phyloP scores from a whole-genome alignment of 1,140 invertebrate genomes.

The Drosophila pectinifera region DNA sequence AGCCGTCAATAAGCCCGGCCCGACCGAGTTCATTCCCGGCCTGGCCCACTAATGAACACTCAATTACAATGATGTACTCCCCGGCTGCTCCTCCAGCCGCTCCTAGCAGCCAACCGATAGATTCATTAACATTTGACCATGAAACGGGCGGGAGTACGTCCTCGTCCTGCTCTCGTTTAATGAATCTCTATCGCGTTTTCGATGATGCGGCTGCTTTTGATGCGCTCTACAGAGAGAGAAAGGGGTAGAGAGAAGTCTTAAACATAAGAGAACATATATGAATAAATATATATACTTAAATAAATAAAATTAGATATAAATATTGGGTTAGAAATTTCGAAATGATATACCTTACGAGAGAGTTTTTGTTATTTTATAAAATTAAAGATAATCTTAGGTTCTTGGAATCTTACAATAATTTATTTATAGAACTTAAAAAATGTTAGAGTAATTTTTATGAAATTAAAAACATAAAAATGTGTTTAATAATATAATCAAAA shows the following conservation, averaged over 20 bases:
- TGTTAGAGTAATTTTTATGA: too few relatives aligned
- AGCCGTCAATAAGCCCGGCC: conserved; percentile 61
- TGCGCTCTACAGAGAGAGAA: conserved; percentile 17
- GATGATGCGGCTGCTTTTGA: conserved; percentile 64
- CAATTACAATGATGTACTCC: conserved; percentile 81
- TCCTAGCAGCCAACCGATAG: conserved; percentile 29
- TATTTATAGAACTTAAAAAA: too few relatives aligned
- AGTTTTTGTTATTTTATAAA: too few relatives aligned
- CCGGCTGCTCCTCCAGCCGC: conserved; percentile 18
- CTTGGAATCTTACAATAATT: too few relatives aligned
- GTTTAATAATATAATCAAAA: too few relatives aligned
- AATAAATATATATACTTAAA: too few relatives aligned
- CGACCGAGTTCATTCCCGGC: conserved; percentile 54
- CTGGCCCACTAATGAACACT: conserved; percentile 76
- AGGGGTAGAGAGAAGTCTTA: background rate
- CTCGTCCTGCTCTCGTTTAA: conserved; percentile 53
- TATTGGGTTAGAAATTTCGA: background rate
- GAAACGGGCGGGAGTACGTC: conserved; percentile 9
- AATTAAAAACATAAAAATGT: too few relatives aligned
- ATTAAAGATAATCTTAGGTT: too few relatives aligned
- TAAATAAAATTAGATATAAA: background rate
- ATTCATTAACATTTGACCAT: conserved; percentile 79
- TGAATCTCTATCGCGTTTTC: conserved; percentile 72
- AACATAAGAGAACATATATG: too few relatives aligned
- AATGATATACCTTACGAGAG: too few relatives aligned